Percentiles rank a stretch among this genome's conserved stretches.
phyloP scores from a whole-genome alignment of 2,888 invertebrate genomes.

The Proisotoma minuta region DNA sequence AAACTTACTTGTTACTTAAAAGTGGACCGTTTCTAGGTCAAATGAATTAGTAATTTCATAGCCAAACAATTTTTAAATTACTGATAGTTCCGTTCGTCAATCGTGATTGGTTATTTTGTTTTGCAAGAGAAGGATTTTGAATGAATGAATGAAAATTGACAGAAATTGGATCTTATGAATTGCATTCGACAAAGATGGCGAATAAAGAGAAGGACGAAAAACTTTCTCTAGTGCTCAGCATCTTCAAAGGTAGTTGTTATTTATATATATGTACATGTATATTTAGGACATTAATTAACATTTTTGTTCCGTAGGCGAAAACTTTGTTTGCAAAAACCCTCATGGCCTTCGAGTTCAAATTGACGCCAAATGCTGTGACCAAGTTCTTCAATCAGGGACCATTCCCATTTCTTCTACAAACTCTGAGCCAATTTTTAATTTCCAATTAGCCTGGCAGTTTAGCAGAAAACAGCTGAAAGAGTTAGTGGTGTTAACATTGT shows the following conservation, averaged over 20 bases:
- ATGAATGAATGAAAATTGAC: too few relatives aligned
- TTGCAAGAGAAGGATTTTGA: too few relatives aligned
- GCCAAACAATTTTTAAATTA: too few relatives aligned
- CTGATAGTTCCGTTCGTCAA: too few relatives aligned
- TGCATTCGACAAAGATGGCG: conserved; percentile 13
- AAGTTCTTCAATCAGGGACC: conserved; percentile 16
- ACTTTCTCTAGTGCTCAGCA: conserved; percentile 20
- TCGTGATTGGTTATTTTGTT: too few relatives aligned
- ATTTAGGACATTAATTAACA: not conserved
- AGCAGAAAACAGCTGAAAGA: conserved; percentile 19
- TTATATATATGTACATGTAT: not conserved
- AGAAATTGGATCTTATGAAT: too few relatives aligned
- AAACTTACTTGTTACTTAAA: too few relatives aligned
- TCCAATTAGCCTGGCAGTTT: conserved; percentile 32
- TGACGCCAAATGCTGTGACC: conserved; percentile 11
- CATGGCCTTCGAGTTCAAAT: conserved; percentile 14
- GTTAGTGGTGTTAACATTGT: conserved; percentile 20
- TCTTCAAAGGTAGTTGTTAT: conserved; percentile 31
- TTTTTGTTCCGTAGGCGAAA: conserved; percentile 23
- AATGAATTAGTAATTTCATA: too few relatives aligned
- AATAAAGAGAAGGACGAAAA: not conserved
- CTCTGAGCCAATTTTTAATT: conserved; percentile 30
- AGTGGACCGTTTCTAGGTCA: too few relatives aligned
- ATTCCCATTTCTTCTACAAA: conserved; percentile 12
- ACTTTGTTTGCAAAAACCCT: conserved; percentile 29